Base-by-base conservation (phyloP, 2,113 vertebrate genomes). In the Synchiropus splendidus region DNA sequence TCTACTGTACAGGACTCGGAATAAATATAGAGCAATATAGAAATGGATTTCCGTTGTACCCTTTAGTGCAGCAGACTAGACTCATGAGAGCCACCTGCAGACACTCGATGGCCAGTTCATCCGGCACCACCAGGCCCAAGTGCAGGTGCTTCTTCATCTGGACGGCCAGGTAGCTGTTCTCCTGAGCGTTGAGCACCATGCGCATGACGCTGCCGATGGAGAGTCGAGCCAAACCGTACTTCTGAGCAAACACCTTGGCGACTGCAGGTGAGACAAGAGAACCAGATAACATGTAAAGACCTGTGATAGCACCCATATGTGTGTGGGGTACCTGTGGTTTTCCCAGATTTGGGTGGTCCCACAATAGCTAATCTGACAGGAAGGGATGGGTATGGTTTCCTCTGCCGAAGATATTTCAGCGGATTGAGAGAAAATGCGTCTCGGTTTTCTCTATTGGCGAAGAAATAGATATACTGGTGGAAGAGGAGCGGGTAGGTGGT, bases 311-410 rank as follows among this genome's bases (percentile, higher is more conserved):
- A 12, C 18, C n/a, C 9, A 2, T 15, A 45, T 12, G 39, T 10
- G 39, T 9, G 18, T 37, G 9, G 39, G 72, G 64, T 74, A 98
- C 95, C 82, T 76, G 90, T 90, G 31, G 87, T 96, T 79, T 94
- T 98, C 36, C 95, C 95, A 60, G 92, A 93, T 79, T 94, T 97
- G 43, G 92, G 90, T 57, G 89, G 89, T 48, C 95, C 95, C 37
- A 87, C 69, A 2, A 98, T 55, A 36, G 85, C 86, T 51, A 98
- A 72, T 81, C 82, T 90, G 48, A 97, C 42, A 34, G 93, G 89
- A 31, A 90, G 61, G 16, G 79, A 42, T 3, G 75, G 67, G 9
- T 68, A 81, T 40, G 91, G 89, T 65, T 87, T 89, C 32, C 84
- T 75, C 64, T 97, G 92, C 51, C 58, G 57, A 38, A 97, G 86